Evolutionary conservation across 2,888 invertebrate species (phyloP).

Genomic region (Zhengitettix transpicula): DNA sequence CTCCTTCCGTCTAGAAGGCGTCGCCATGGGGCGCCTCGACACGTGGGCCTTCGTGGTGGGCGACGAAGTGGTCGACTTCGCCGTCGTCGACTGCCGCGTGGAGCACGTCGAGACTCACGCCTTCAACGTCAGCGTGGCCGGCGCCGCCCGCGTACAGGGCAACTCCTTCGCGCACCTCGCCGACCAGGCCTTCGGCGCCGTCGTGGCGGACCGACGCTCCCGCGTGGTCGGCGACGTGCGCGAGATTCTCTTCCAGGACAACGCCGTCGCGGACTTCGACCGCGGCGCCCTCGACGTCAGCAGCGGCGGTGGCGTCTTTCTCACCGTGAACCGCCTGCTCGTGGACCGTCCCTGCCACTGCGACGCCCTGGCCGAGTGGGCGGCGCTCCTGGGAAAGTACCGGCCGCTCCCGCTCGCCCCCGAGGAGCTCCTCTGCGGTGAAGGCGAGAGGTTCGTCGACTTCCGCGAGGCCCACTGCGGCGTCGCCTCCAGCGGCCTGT

Average conservation of each 20-base stretch:
- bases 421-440: background rate
- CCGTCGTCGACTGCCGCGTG: slow-evolving; percentile 40
- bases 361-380: slow-evolving; percentile 23
- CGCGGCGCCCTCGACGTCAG: slow-evolving; percentile 39
- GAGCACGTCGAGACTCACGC: slow-evolving; percentile 30
- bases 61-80: slow-evolving; percentile 47
- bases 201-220: background rate
- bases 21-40: slow-evolving; percentile 57
- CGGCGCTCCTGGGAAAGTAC: slow-evolving; percentile 14
- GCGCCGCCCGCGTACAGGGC: slow-evolving; percentile 1
- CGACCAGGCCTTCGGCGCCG: background rate
- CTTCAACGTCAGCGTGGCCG: background rate
- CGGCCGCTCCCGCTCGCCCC: background rate
- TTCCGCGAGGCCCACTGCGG: background rate
- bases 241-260: slow-evolving; percentile 44
- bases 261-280: slow-evolving; percentile 37
- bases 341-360: slow-evolving; percentile 44
- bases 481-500: background rate
- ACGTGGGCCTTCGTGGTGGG: slow-evolving; percentile 48
- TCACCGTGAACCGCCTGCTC: slow-evolving; percentile 37
- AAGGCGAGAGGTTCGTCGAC: background rate
- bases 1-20: slow-evolving; percentile 27
- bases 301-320: slow-evolving; percentile 28
- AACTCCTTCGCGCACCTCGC: slow-evolving; percentile 3
- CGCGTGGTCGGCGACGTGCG: slow-evolving; percentile 21